Evolutionary conservation across 2,888 invertebrate genomes (phyloP).

Genomic region (Cerceris rybyensis): DNA sequence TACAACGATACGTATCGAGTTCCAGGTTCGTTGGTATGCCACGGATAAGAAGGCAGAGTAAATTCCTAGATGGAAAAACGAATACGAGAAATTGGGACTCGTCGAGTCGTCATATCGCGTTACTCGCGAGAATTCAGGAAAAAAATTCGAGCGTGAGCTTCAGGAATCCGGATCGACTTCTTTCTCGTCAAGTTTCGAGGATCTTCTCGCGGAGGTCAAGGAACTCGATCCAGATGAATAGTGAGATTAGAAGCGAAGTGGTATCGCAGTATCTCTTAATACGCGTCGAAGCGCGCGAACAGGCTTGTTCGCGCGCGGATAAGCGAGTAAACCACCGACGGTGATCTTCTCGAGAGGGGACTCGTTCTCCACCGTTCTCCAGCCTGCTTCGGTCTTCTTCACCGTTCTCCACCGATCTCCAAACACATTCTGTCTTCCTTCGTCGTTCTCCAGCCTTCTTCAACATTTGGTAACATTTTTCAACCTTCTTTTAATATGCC

Average conservation of each 20-base stretch:
- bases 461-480: too few species aligned
- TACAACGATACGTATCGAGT: too few species aligned
- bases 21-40: too few species aligned
- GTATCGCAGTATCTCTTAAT: slow-evolving; percentile 17
- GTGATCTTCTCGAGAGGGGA: background rate
- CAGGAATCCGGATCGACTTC: background rate
- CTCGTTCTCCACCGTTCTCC: background rate
- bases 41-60: too few species aligned
- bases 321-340: background rate
- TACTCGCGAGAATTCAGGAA: too few species aligned
- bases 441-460: background rate
- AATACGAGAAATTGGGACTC: too few species aligned
- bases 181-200: background rate
- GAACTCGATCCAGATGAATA: slow-evolving; percentile 38
- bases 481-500: too few species aligned
- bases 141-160: too few species aligned
- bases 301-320: slow-evolving; percentile 8
- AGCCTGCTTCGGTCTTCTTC: too few species aligned
- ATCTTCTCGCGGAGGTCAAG: slow-evolving; percentile 30
- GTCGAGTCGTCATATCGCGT: too few species aligned
- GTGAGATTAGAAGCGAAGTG: slow-evolving; percentile 28
- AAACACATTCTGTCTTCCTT: background rate
- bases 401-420: too few species aligned
- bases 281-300: slow-evolving; percentile 35
- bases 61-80: too few species aligned